Base-by-base conservation (phyloP, 2,797 vertebrate genomes). In the Sebastes hubbsi region DNA sequence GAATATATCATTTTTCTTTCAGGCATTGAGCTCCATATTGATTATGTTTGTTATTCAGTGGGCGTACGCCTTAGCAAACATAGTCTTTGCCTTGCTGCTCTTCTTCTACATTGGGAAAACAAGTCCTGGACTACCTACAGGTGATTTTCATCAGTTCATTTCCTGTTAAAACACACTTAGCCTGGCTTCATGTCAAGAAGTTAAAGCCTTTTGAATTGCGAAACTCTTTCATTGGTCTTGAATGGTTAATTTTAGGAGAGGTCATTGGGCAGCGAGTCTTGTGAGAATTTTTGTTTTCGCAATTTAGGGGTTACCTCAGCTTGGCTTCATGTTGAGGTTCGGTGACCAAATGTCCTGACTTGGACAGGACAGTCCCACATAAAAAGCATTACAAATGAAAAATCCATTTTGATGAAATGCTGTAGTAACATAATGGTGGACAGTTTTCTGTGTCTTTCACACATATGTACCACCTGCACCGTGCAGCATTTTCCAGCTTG, bases 31-130 rank as follows among this genome's bases (percentile, higher is more conserved):
- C 75, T 99, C 98, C 42, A 76, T 99, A 79, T 36, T 96, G 65
- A 97, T 99, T 42, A 98, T 98, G 97, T 97, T 99, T 95, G 95
- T 98, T 74, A 99, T 98, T 90, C 97, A 99, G 89, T 99, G 99
- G 98, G 93, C 96, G 85, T 99, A 99, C 20, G 96, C 98, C 25
- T 91, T 99, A 56, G 88, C 95, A 75, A 99, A 97, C 87, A 96
- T 99, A 64, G 91, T 93, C 7, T 82, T 97, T 4, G 98, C 96
- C 0, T 69, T 97, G 82, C 61, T 98, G 69, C 92, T 99, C 49
- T 99, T 97, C 92, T 94, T 99, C 91, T 99, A 99, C 94, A 99
- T 99, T 0, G 97, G 98, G 42, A 96, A 93, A 94, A 92, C 96
- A 79, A 99, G 95, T 84, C 98, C 99, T n/a, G 98, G 99, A 46